Evolutionary conservation across 2,797 vertebrate species (phyloP).

Genomic region (Chelon auratus): DNA sequence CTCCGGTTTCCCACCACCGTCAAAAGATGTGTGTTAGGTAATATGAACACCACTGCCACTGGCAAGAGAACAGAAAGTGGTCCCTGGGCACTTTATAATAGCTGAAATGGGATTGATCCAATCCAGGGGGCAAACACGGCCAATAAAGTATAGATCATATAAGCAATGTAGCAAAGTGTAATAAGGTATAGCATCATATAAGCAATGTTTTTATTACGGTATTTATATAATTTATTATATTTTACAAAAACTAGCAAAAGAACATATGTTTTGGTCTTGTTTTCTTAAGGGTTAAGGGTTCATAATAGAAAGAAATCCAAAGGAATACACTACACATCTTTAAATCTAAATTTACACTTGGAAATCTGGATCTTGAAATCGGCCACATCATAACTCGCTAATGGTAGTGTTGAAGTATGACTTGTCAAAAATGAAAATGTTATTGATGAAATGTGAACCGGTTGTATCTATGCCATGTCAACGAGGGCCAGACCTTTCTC

Average conservation of each 20-base stretch:
- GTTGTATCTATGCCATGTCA: constrained; percentile 52
- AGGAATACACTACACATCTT: too few relatives aligned
- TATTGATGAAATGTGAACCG: constrained; percentile 36
- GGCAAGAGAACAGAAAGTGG: constrained; percentile 11
- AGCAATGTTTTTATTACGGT: not conserved
- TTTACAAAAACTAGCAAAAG: not conserved
- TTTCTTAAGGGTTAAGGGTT: too few relatives aligned
- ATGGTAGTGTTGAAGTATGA: not conserved
- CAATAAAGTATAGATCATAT: not conserved
- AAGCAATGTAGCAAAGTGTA: too few relatives aligned
- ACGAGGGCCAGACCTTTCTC: constrained; percentile 46
- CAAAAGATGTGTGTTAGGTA: constrained; percentile 33
- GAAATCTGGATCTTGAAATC: too few relatives aligned
- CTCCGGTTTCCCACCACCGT: constrained; percentile 20
- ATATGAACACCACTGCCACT: constrained; percentile 18
- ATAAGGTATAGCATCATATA: not conserved
- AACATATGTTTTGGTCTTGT: not conserved
- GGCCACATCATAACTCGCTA: not conserved
- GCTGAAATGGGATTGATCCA: constrained; percentile 7
- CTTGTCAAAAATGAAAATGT: constrained; percentile 24
- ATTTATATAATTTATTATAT: constrained; percentile 8
- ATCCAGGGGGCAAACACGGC: not conserved
- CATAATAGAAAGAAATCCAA: too few relatives aligned
- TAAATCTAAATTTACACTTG: too few relatives aligned
- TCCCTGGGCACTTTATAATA: not conserved